Evolutionary conservation across 2,797 vertebrate species (phyloP).

Genomic region (Phalanger gymnotis): DNA sequence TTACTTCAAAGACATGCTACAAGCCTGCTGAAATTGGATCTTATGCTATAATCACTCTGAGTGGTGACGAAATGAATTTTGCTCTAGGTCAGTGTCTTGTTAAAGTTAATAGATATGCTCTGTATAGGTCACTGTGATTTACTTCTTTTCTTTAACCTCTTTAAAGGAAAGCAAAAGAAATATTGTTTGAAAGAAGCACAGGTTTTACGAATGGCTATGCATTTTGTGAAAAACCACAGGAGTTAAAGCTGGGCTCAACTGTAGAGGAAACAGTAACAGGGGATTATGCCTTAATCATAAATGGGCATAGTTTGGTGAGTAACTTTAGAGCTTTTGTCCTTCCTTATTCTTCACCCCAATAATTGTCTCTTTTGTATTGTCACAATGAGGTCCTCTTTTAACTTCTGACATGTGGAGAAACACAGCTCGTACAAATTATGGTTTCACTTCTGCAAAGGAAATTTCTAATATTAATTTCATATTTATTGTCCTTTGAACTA

Average conservation of each 20-base stretch:
- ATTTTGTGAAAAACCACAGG: conserved; percentile 79
- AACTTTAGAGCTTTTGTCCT: conserved; percentile 58
- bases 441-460: conserved; percentile 67
- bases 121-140: conserved; percentile 35
- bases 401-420: conserved; percentile 53
- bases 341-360: conserved; percentile 64
- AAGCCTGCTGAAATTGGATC: conserved; percentile 25
- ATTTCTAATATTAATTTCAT: conserved; percentile 68
- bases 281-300: conserved; percentile 89
- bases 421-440: neutral
- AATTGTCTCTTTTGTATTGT: conserved; percentile 62
- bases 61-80: conserved; percentile 21
- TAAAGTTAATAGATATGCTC: conserved; percentile 35
- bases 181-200: conserved; percentile 81
- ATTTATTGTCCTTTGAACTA: conserved; percentile 58
- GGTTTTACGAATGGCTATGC: conserved; percentile 74
- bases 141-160: conserved; percentile 16
- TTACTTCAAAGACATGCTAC: conserved; percentile 20
- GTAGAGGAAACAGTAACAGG: conserved; percentile 85
- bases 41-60: conserved; percentile 27
- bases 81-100: conserved; percentile 28
- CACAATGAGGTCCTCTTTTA: conserved; percentile 52
- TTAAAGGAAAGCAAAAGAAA: conserved; percentile 86
- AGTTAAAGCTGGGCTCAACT: conserved; percentile 80
- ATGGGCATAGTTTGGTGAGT: conserved; percentile 89